Percentiles rank a stretch among this genome's conserved stretches.
Conservation (phyloP, 2,113 vertebrate genomes). For the Corvus cornix region DNA sequence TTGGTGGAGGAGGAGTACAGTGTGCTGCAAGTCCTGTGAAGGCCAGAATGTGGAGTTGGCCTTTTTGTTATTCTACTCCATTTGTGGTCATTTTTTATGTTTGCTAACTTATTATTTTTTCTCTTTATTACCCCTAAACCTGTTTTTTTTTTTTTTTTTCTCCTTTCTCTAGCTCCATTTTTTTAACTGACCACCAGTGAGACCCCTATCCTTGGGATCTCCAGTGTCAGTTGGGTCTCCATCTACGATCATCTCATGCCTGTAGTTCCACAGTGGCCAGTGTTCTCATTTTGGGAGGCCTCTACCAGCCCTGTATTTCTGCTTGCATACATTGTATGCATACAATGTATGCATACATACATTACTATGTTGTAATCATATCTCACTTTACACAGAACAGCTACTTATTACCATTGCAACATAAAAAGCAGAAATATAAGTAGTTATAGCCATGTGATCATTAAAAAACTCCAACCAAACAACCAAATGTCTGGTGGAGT, state of each 20-base stretch:
- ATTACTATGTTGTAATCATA: not conserved
- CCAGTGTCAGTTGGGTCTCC: not conserved
- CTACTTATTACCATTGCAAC: not conserved
- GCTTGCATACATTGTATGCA: not conserved
- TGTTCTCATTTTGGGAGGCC: not conserved
- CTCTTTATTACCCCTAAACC: not conserved
- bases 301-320: not conserved
- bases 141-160: too few relatives aligned
- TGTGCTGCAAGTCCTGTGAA: not conserved
- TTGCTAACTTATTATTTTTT: not conserved
- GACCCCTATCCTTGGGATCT: not conserved
- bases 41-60: not conserved
- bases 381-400: not conserved
- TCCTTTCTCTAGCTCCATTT: not conserved
- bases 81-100: not conserved
- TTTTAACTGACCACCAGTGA: not conserved
- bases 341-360: not conserved
- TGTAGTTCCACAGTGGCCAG: not conserved
- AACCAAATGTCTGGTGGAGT: not conserved
- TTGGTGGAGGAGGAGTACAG: not conserved
- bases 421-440: not conserved
- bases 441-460: not conserved
- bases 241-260: not conserved
- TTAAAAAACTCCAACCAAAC: not conserved
- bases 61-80: not conserved